Base-by-base conservation (phyloP, 2,113 vertebrate genomes). In the Tinamus guttatus region DNA sequence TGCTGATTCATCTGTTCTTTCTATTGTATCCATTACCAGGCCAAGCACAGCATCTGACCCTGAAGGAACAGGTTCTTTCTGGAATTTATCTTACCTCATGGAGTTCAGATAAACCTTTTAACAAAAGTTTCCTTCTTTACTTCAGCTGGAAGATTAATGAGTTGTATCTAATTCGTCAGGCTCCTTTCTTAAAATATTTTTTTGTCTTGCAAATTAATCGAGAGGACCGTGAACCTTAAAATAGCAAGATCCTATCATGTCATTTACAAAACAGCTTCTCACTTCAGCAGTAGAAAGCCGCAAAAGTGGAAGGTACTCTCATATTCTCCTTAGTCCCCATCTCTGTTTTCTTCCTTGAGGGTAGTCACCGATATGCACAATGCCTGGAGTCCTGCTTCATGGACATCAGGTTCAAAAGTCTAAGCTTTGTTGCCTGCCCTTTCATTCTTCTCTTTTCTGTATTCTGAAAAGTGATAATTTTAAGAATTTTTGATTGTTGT, bases 1-100 rank as follows among this genome's bases (percentile, higher is more conserved):
- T 88, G 56, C 85, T 90, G 81, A 85, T 85, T 83, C 60, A 91
- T 75, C 81, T 84, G 27, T 45, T 93, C 64, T 90, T 89, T 74
- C 60, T 86, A 81, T 75, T 74, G 38, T 74, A 60, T 75, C 65
- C 85, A 27, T 64, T 86, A 58, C 45, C 28, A 89, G 51, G 68
- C n/a, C 14, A 79, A 90, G 81, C 67, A 67, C 56, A 63, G 25
- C 41, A 40, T 22, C 80, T 93, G 51, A 71, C 65, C 47, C 52
- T 65, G 68, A 78, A 88, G 64, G 63, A 92, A 34, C 24, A 83
- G 38, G 27, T 38, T 30, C 8, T 81, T 88, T 32, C 69, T 74
- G 27, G 68, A 76, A 76, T n/a, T 89, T 41, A 34, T 54, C 49
- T 92, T 13, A 19, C 49, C 69, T 52, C 36, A n/a, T 30, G 70